Evolutionary conservation across 2,888 invertebrate genomes (phyloP), one percentile per base, ranked within the genome.

Genomic region (Drosophila vallismaia): DNA sequence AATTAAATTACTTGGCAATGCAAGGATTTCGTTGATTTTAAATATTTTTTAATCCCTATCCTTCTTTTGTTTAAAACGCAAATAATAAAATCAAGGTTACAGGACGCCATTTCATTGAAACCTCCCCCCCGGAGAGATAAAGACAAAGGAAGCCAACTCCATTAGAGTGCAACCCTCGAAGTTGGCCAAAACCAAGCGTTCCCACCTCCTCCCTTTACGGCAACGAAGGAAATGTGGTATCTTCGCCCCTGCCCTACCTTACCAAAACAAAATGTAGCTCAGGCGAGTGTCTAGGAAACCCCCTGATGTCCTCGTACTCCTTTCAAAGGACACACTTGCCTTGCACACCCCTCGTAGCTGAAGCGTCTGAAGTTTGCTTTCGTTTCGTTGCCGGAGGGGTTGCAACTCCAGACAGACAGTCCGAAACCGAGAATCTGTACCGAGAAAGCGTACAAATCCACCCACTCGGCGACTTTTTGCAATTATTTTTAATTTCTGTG

Each of bases 391-490:
- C 79, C 51, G 40, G 70, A 67, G 80, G 71, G 83, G 85, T 83
- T 85, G 83, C 73, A 78, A 73, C 63, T 77, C 74, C 80, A 85
- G 86, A 76, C 85, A 85, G 79, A 76, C 76, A 80, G 58, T 40
- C 45, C 29, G 36, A 38, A 12, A 7, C 6, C 10, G 33, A 26
- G 48, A 26, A 24, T 19, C 38, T 36, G 36, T 19, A 19, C 19
- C 19, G 19, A 19, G 42, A 26, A 44, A 54, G 33, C 68, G 46
- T 33, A 46, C 46, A 46, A 52, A 59, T 44, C 62, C 71, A 58
- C 64, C 58, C 71, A 71, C 68, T 69, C 31, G 49, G 14, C 53
- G 69, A 40, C 31, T 59, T 68, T 74, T 74, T 74, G 74, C 74
- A 74, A 74, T 74, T 74, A 74, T 74, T 74, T 76, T 80, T 78